A percentile compares a stretch with the other conserved stretches of the same genome.
phyloP scores from a whole-genome alignment of 2,113 vertebrate genomes.

The Sturnira hondurensis region DNA sequence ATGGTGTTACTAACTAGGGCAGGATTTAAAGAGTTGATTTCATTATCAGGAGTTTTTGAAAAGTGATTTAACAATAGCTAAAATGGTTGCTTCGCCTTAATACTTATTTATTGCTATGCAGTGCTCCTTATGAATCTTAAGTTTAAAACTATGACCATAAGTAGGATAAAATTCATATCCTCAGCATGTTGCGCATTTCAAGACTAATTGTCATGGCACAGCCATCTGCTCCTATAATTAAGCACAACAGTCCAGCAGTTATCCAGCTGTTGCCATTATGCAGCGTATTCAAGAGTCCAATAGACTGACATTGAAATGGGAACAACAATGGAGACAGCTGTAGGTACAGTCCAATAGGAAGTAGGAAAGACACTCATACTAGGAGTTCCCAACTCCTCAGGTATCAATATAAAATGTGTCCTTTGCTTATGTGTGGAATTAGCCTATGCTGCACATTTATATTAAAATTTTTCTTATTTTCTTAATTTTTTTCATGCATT shows the following conservation, averaged over 20 bases:
- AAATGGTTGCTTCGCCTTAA: background rate
- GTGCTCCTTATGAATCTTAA: background rate
- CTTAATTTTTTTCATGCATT: background rate
- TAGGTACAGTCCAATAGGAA: background rate
- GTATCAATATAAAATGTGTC: background rate
- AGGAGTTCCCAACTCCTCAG: background rate
- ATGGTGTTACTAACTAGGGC: background rate
- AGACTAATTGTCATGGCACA: constrained; percentile 34
- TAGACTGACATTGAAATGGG: background rate
- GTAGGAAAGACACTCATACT: background rate
- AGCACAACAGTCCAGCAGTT: constrained; percentile 10
- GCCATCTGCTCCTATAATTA: constrained; percentile 53
- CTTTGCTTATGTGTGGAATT: constrained; percentile 16
- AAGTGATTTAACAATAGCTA: background rate
- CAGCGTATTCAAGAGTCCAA: background rate
- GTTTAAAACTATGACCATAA: background rate
- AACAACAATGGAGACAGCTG: constrained; percentile 8
- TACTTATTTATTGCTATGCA: background rate
- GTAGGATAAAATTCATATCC: constrained; percentile 9
- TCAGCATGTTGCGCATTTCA: constrained; percentile 17
- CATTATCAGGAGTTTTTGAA: background rate
- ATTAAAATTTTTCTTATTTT: background rate
- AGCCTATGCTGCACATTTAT: background rate
- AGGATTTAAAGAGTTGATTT: background rate
- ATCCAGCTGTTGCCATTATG: constrained; percentile 45